phyloP scores from a whole-genome alignment of 2,888 invertebrate species.

The Folsomia candida region DNA sequence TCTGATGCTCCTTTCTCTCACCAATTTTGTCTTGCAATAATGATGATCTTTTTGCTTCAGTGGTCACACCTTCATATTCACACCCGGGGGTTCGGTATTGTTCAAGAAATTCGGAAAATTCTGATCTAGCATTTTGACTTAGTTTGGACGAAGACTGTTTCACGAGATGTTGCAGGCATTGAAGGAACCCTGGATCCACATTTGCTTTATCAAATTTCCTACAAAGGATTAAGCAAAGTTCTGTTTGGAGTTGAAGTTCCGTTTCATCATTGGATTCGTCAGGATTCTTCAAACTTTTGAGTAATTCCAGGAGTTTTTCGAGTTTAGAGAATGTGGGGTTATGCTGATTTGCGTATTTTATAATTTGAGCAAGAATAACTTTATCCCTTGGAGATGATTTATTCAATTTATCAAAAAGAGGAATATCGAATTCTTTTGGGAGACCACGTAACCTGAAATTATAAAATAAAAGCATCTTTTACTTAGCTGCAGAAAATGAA shows the following conservation, averaged over 20 bases:
- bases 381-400: too few species aligned
- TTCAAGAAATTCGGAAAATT: not conserved
- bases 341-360: not conserved
- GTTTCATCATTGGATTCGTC: not conserved
- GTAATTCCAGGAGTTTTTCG: not conserved
- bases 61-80: too few species aligned
- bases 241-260: not conserved
- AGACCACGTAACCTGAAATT: too few species aligned
- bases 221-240: not conserved
- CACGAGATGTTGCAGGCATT: not conserved
- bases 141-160: not conserved
- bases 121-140: not conserved
- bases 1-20: not conserved
- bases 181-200: not conserved
- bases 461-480: too few species aligned
- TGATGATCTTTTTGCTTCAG: not conserved
- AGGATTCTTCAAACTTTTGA: not conserved
- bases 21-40: too few species aligned
- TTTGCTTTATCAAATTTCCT: not conserved
- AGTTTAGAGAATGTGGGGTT: not conserved
- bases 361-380: not conserved
- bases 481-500: too few species aligned
- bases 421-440: too few species aligned
- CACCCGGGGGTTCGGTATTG: not conserved
- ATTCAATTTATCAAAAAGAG: too few species aligned